Evolutionary conservation across 1,140 invertebrate species (phyloP).

Genomic region (honey bee (Apis mellifera)): DNA sequence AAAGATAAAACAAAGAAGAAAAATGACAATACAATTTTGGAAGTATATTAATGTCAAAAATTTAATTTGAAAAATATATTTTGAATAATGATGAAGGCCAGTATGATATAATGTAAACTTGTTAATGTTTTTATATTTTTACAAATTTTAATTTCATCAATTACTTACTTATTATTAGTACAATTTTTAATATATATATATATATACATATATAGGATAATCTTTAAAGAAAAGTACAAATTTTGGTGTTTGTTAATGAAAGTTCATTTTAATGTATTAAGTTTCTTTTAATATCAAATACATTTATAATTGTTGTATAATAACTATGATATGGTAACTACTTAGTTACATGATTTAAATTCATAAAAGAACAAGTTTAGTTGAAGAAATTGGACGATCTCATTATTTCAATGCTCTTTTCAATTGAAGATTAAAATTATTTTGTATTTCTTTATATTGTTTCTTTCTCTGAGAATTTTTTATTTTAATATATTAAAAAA

Average conservation of each 20-base stretch:
- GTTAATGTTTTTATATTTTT: not conserved
- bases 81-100: not conserved
- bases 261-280: not conserved
- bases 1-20: no score
- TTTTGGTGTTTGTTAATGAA: no score
- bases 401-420: not conserved
- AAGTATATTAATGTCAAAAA: not conserved
- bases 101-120: not conserved
- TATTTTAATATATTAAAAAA: not conserved
- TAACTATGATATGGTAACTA: not conserved
- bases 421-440: not conserved
- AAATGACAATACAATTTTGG: no score
- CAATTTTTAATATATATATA: no score
- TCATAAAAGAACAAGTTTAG: not conserved
- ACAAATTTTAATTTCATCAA: not conserved
- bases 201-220: no score
- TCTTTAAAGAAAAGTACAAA: no score
- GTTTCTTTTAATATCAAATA: not conserved
- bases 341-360: not conserved
- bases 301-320: not conserved
- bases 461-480: not conserved
- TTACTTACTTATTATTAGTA: not conserved
- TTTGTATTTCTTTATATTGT: not conserved
- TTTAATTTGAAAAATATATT: not conserved
- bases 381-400: slow-evolving; percentile 13